These are phyloP conservation scores for Cavia aperea DNA, from an alignment of 2,113 vertebrate genomes.

Conservation along the genomic window DNA sequence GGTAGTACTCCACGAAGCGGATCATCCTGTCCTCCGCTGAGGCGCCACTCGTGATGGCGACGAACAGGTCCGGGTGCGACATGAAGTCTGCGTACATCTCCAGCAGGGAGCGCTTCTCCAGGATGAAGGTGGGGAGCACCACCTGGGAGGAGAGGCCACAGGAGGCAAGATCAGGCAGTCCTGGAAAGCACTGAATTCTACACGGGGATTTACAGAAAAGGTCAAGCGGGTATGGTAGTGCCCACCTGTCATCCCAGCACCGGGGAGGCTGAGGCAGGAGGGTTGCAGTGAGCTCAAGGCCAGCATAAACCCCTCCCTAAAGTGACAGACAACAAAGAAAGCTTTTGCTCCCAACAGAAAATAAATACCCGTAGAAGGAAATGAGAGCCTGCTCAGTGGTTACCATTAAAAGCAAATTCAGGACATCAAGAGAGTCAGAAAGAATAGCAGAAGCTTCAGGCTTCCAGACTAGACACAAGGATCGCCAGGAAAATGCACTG, in stretches of 20 bases:
- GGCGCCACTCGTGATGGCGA: constrained; percentile 85
- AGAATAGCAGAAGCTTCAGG: not conserved
- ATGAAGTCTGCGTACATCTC: constrained; percentile 99
- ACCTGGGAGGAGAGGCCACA: constrained; percentile 77
- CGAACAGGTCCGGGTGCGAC: constrained; percentile 95
- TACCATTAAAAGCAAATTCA: constrained; percentile 27
- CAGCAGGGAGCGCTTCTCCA: constrained; percentile 95
- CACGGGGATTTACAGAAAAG: not conserved
- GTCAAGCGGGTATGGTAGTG: not conserved
- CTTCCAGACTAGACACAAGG: not conserved
- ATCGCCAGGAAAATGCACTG: not conserved
- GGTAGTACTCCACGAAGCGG: constrained; percentile 96
- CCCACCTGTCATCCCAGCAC: not conserved
- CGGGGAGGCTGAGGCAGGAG: not conserved
- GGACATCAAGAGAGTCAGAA: not conserved
- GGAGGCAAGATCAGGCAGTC: not conserved
- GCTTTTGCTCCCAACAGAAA: not conserved
- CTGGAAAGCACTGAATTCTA: not conserved
- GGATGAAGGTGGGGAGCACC: constrained; percentile 96
- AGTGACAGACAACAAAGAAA: not conserved
- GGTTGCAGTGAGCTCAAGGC: not conserved
- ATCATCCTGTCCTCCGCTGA: constrained; percentile 93
- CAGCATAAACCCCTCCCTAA: not conserved
- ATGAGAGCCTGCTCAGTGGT: not conserved
- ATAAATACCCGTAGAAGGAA: constrained; percentile 31